A percentile compares a stretch with the other conserved stretches of the same genome.
Evolutionary conservation across 2,888 invertebrate genomes (phyloP).

Genomic region (Bombylius discolor): DNA sequence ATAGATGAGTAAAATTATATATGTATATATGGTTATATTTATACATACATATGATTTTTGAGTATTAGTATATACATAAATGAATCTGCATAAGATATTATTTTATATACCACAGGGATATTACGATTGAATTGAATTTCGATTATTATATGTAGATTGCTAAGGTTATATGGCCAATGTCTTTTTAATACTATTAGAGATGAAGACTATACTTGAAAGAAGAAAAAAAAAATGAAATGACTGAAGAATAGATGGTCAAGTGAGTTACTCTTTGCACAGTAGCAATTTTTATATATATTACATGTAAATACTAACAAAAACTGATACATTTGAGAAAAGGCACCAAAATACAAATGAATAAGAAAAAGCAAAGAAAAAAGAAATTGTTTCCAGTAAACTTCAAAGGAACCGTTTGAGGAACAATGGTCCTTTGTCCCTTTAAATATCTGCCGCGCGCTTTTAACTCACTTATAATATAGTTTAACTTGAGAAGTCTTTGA

Average conservation of each 20-base stretch:
- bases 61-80: neutral
- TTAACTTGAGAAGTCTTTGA: no score
- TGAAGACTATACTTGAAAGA: no score
- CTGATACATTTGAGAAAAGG: no score
- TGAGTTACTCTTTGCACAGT: constrained; percentile 10
- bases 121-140: neutral
- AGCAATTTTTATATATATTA: constrained; percentile 1
- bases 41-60: no score
- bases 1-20: no score
- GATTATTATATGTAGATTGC: neutral
- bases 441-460: neutral
- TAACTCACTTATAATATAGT: neutral
- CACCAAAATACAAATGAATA: neutral
- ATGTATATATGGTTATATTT: no score
- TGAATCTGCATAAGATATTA: neutral
- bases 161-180: neutral
- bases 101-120: neutral
- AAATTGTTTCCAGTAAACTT: neutral
- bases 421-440: constrained; percentile 6
- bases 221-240: constrained; percentile 4
- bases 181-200: no score
- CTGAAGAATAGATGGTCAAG: constrained; percentile 12
- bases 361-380: neutral
- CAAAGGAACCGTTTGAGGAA: constrained; percentile 3
- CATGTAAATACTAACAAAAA: neutral